Evolutionary conservation across 2,113 vertebrate species (phyloP).

Genomic region (Pardalotus punctatus): DNA sequence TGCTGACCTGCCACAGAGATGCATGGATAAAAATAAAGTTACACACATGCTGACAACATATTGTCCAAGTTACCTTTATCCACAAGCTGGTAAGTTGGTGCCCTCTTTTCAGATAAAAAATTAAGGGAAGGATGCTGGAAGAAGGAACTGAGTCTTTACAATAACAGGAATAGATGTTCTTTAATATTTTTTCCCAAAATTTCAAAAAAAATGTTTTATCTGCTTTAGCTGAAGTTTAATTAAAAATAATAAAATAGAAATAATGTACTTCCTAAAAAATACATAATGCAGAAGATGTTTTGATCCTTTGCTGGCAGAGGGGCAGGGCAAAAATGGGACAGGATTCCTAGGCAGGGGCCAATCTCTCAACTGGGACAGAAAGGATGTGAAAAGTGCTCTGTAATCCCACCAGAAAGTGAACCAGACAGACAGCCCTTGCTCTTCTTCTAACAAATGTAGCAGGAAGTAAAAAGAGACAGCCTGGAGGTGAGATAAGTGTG

Average conservation of each 20-base stretch:
- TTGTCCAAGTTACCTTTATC: not conserved
- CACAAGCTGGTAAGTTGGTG: not conserved
- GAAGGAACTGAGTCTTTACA: not conserved
- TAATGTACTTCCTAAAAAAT: not conserved
- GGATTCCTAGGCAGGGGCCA: not conserved
- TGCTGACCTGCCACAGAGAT: not conserved
- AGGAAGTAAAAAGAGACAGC: not conserved
- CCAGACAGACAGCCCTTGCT: not conserved
- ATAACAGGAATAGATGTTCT: not conserved
- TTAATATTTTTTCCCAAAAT: not conserved
- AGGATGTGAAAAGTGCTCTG: not conserved
- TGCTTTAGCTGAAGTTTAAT: not conserved
- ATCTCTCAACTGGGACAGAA: not conserved
- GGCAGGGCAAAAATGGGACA: not conserved
- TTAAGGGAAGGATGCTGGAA: not conserved
- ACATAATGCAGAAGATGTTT: not conserved
- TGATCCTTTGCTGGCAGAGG: not conserved
- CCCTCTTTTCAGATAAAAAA: not conserved
- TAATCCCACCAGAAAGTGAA: not conserved
- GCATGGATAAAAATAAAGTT: not conserved
- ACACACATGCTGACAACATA: not conserved
- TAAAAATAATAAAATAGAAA: not conserved
- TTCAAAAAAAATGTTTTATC: not conserved
- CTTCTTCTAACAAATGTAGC: not conserved
- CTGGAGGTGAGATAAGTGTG: not conserved